Conservation (phyloP, 2,888 invertebrate genomes). For the Furcula furcula region DNA sequence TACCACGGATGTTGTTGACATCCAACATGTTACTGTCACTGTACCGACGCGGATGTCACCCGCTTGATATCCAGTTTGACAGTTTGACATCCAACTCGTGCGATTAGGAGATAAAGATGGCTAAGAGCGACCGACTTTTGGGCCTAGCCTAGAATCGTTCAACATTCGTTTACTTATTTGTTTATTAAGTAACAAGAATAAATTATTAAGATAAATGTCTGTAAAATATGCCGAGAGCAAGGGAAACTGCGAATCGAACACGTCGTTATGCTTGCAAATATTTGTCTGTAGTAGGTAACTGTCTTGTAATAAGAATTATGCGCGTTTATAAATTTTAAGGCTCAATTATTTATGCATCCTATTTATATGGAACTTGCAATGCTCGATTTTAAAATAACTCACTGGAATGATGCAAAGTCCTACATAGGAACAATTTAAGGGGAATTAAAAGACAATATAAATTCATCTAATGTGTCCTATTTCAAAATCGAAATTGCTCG, state of each 20-base stretch:
- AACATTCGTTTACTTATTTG: background rate
- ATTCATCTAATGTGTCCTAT: constrained; percentile 61
- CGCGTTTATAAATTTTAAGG: background rate
- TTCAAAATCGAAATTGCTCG: constrained; percentile 78
- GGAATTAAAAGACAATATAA: constrained; percentile 67
- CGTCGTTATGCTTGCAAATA: background rate
- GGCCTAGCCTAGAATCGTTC: background rate
- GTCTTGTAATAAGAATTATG: background rate
- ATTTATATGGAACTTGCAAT: background rate
- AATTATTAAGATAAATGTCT: background rate
- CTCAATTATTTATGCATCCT: background rate
- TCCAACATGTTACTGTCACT: constrained; percentile 5
- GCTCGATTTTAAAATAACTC: background rate
- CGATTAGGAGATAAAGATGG: constrained; percentile 54
- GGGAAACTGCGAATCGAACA: background rate
- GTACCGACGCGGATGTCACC: constrained; percentile 13
- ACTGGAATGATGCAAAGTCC: constrained; percentile 16
- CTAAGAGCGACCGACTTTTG: constrained; percentile 7
- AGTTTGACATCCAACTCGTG: constrained; percentile 36
- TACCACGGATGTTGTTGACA: constrained; percentile 21
- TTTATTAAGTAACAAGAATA: background rate
- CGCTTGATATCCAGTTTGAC: constrained; percentile 48
- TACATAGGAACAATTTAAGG: constrained; percentile 45
- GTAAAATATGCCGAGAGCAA: background rate
- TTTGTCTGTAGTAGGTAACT: background rate